A percentile compares a stretch with the other conserved stretches of the same genome.
These are phyloP conservation scores for Heliconius nattereri DNA, from an alignment of 1,140 invertebrate species.

Conservation along the genomic window DNA sequence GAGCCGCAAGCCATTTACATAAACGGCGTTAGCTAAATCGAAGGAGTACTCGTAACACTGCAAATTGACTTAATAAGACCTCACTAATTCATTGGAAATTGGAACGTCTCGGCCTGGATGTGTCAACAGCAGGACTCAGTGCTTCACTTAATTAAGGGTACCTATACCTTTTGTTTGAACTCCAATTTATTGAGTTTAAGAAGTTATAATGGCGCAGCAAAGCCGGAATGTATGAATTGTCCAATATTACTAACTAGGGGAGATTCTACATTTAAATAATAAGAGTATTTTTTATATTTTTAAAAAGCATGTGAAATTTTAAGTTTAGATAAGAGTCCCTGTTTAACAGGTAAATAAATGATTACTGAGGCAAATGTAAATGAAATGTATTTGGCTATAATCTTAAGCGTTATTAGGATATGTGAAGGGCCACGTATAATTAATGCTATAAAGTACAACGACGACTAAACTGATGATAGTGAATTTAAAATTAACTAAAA, in stretches of 20 bases:
- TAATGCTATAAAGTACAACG: too few species aligned
- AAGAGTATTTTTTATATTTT: not conserved
- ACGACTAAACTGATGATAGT: too few species aligned
- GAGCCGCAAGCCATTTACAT: constrained; percentile 33
- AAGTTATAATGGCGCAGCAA: not conserved
- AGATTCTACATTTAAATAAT: not conserved
- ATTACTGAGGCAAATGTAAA: too few species aligned
- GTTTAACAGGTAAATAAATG: too few species aligned
- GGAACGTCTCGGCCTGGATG: constrained; percentile 26
- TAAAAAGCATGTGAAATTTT: too few species aligned
- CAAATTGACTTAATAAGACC: constrained; percentile 36
- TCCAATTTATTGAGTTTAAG: constrained; percentile 7
- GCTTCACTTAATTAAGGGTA: constrained; percentile 5
- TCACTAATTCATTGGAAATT: constrained; percentile 30
- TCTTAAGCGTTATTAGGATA: too few species aligned
- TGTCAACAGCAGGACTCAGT: constrained; percentile 23
- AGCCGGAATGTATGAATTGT: not conserved
- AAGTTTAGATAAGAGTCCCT: too few species aligned
- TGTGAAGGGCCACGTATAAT: too few species aligned
- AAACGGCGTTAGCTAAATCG: constrained; percentile 31
- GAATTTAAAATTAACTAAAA: not conserved
- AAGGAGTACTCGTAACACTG: constrained; percentile 25
- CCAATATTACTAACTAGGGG: not conserved
- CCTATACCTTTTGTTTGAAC: constrained; percentile 12
- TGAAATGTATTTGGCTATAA: too few species aligned